Evolutionary conservation across 2,888 invertebrate genomes (phyloP), one percentile per base, ranked within the genome.

Genomic region (Deilephila porcellus): DNA sequence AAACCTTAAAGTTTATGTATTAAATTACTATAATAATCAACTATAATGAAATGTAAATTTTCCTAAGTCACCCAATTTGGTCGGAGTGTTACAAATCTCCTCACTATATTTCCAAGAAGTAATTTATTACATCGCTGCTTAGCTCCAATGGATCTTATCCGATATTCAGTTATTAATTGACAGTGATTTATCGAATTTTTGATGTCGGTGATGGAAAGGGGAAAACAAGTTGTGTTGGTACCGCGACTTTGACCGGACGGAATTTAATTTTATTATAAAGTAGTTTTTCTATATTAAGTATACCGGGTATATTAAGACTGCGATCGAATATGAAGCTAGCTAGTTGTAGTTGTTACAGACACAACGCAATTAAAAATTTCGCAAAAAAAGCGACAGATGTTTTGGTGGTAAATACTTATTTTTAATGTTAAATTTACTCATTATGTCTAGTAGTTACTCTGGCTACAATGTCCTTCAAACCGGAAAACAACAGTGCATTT

Each of bases 131-230:
- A 29, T 11, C 17, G 20, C 52, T 25, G 52, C 25, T 45, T 25
- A 52, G 25, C 45, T 1, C 62, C 5, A 45, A 20, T 5, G 56
- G 56, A 25, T 60, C 60, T 29, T 17, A 37, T 63, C 53, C 29
- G 37, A 73, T 62, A 62, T 71, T 71, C 71, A 11, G 20, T 20
- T 70, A 53, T 71, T 71, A 74, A 67, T 74, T 71, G 74, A 74
- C 71, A 71, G 60, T 64, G 67, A 74, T 74, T 71, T 71, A 71
- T 74, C n/a, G 67, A 71, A 60, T 37, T 52, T 19, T 60, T 67
- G 11, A 52, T 5, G 64, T 8, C 64, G 37, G 20, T 14, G 45
- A 25, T 62, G 62, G 25, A 64, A 64, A 67, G 37, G 5, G 11
- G 25, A 52, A 45, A 52, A 67, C 67, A 67, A 67, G 45, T 25